Conservation (phyloP, 2,113 vertebrate genomes). For the Strigops habroptila region DNA sequence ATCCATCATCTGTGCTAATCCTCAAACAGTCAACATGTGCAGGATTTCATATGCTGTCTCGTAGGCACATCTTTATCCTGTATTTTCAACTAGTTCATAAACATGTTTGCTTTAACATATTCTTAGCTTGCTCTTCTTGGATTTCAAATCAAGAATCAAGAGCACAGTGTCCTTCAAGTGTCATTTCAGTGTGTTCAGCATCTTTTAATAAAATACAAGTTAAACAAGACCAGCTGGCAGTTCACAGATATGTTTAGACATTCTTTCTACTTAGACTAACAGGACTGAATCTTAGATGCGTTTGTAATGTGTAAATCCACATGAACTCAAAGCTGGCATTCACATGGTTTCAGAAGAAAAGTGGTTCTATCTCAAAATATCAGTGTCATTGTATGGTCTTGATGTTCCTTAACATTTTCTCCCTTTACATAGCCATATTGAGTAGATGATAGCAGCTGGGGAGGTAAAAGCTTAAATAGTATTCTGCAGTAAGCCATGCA, state of each 20-base stretch:
- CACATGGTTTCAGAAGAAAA: background rate
- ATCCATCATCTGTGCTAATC: constrained; percentile 57
- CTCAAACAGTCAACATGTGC: constrained; percentile 41
- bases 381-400: background rate
- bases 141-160: constrained; percentile 53
- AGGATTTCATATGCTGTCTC: constrained; percentile 39
- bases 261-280: constrained; percentile 33
- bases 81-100: constrained; percentile 30
- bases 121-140: constrained; percentile 27
- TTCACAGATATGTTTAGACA: constrained; percentile 25
- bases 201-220: constrained; percentile 24
- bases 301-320: background rate
- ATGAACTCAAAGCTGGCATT: background rate
- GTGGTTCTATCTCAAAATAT: background rate
- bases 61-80: constrained; percentile 20
- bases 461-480: background rate
- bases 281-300: background rate
- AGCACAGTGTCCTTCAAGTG: constrained; percentile 26
- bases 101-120: constrained; percentile 27
- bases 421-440: background rate
- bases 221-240: constrained; percentile 49
- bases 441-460: background rate
- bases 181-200: constrained; percentile 18
- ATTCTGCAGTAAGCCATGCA: background rate
- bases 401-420: background rate